These are phyloP conservation scores for Strigamia maritima DNA, from an alignment of 2,888 invertebrate genomes.

Conservation along the genomic window DNA sequence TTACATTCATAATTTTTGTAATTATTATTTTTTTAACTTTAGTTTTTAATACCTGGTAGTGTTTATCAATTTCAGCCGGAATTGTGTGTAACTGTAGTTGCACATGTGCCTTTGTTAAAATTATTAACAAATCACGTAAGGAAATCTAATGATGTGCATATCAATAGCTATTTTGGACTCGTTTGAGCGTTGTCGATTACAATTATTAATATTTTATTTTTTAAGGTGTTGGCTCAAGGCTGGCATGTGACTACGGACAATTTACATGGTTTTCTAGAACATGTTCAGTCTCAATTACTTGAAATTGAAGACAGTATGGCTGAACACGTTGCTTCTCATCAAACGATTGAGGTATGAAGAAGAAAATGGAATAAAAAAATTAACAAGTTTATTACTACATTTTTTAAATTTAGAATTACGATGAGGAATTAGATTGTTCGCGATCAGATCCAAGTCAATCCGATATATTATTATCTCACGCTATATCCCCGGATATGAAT, in stretches of 20 bases:
- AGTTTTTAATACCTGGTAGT: constrained; percentile 70
- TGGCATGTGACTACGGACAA: constrained; percentile 63
- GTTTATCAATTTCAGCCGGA: constrained; percentile 62
- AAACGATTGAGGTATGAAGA: not conserved
- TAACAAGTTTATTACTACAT: not conserved
- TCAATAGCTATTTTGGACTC: not conserved
- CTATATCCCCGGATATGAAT: constrained; percentile 62
- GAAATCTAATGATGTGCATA: not conserved
- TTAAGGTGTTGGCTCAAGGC: constrained; percentile 65
- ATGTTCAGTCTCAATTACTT: constrained; percentile 60
- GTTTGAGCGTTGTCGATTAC: not conserved
- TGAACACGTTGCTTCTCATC: constrained; percentile 45
- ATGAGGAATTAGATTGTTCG: not conserved
- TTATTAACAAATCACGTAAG: constrained; percentile 66
- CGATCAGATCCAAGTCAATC: not conserved
- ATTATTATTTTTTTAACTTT: constrained; percentile 47
- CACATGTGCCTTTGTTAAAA: constrained; percentile 70
- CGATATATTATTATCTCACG: not conserved
- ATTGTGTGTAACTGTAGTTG: constrained; percentile 70
- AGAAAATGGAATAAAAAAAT: not conserved
- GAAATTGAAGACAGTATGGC: constrained; percentile 62
- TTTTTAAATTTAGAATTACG: not conserved
- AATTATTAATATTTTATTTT: not conserved
- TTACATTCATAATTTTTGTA: not conserved
- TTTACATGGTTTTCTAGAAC: constrained; percentile 59